Conservation (phyloP, 2,888 invertebrate species). For the Didymodactylos carnosus region DNA sequence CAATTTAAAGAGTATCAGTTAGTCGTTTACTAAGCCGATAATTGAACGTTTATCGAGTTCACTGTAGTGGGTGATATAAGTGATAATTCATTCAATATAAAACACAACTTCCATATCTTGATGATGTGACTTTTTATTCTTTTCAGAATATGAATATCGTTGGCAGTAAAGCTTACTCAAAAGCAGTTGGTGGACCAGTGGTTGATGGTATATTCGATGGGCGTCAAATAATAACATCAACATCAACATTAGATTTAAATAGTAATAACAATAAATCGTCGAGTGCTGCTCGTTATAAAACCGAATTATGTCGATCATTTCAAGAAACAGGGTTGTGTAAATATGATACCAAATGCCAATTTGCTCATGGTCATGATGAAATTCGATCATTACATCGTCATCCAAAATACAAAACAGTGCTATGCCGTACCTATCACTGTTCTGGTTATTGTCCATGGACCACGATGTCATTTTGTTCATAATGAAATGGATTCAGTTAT, state of each 20-base stretch:
- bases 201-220: too few relatives aligned
- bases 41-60: too few relatives aligned
- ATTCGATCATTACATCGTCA: constrained; percentile 68
- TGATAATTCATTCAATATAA: too few relatives aligned
- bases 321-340: constrained; percentile 61
- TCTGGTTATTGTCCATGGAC: constrained; percentile 68
- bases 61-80: too few relatives aligned
- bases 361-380: constrained; percentile 83
- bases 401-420: constrained; percentile 94
- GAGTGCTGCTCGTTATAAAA: constrained; percentile 51
- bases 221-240: background rate
- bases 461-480: constrained; percentile 90
- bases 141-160: too few relatives aligned
- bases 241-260: background rate
- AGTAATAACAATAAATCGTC: background rate
- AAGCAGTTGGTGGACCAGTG: background rate
- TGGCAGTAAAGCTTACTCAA: background rate
- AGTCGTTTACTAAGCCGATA: too few relatives aligned
- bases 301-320: constrained; percentile 85
- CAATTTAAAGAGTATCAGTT: too few relatives aligned
- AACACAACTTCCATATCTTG: too few relatives aligned
- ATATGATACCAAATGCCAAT: constrained; percentile 93
- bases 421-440: constrained; percentile 81
- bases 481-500: background rate
- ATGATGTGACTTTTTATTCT: too few relatives aligned